phyloP scores from a whole-genome alignment of 2,113 vertebrate species.

The Chunga burmeisteri region DNA sequence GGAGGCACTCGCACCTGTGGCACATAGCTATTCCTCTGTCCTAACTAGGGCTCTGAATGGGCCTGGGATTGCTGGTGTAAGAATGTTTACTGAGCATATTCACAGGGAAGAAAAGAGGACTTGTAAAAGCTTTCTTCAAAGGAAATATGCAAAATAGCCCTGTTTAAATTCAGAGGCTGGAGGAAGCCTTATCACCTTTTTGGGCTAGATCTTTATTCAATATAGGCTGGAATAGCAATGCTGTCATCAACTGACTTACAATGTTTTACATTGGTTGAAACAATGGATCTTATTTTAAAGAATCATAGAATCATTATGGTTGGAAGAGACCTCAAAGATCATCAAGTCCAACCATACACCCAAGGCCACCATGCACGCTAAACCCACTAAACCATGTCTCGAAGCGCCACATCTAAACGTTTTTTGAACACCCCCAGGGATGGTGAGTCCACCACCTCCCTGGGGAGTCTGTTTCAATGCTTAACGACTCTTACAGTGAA shows the following conservation, averaged over 20 bases:
- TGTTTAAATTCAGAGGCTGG: neutral
- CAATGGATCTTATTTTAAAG: neutral
- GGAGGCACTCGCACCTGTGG: neutral
- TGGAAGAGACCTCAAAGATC: too few relatives aligned
- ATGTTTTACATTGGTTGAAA: neutral
- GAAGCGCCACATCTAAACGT: too few relatives aligned
- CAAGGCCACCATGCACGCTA: too few relatives aligned
- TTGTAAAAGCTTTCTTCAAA: neutral
- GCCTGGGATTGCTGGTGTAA: neutral
- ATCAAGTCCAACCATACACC: too few relatives aligned
- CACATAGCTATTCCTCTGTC: neutral
- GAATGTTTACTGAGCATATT: neutral
- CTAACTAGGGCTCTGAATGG: neutral
- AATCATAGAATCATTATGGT: too few relatives aligned
- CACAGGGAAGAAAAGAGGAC: neutral
- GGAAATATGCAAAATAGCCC: neutral
- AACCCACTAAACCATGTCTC: too few relatives aligned
- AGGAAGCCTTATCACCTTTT: neutral
- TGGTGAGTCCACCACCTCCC: too few relatives aligned
- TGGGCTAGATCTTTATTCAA: neutral
- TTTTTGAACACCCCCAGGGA: too few relatives aligned
- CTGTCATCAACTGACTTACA: rapidly evolving
- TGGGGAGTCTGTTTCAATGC: too few relatives aligned
- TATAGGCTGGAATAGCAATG: neutral
- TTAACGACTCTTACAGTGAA: too few relatives aligned